Base-by-base conservation (phyloP, 1,140 invertebrate genomes). In the Drosophila tsacasi region DNA sequence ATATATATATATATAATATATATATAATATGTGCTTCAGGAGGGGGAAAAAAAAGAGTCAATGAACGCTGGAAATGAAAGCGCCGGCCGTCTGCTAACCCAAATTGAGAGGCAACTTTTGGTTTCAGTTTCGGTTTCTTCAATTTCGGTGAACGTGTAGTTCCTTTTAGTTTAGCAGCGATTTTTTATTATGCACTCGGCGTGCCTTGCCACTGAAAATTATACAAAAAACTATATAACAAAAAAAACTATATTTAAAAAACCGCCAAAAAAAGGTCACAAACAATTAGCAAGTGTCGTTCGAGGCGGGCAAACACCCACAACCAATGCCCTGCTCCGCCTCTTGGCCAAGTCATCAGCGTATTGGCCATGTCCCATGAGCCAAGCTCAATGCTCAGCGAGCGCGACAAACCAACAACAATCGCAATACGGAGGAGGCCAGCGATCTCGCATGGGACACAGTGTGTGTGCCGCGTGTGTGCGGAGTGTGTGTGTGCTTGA, bases 241-340 rank as follows among this genome's bases (percentile, higher is more conserved):
- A 19, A 3, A 0, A 21, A 13, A 21, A 13, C n/a, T n/a, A n/a
- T n/a, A n/a, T n/a, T n/a, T n/a, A 13, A 3, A 23, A 13, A 55
- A 61, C 40, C 15, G 49, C 50, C 50, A 76, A 76, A 76, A 89
- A 90, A 90, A 90, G 85, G 85, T 90, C 85, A 85, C 61, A 85
- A 68, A 76, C 85, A 89, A 89, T 89, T 89, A 89, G 85, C 85
- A 90, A 90, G 85, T 90, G 85, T 74, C 85, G 84, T 84, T 84
- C 67, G 71, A 73, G 62, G 55, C 72, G 49, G 71, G 68, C 79
- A 83, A 83, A 77, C 83, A 89, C 76, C 83, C 79, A 81, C 83
- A 72, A 42, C 63, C 71, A 35, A 7, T n/a, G 39, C 46, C 27
- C 21, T 15, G 32, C 54, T 21, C 30, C 17, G 17, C 39, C 27